Evolutionary conservation across 2,888 invertebrate species (phyloP).

Genomic region (Elaeidobius kamerunicus): DNA sequence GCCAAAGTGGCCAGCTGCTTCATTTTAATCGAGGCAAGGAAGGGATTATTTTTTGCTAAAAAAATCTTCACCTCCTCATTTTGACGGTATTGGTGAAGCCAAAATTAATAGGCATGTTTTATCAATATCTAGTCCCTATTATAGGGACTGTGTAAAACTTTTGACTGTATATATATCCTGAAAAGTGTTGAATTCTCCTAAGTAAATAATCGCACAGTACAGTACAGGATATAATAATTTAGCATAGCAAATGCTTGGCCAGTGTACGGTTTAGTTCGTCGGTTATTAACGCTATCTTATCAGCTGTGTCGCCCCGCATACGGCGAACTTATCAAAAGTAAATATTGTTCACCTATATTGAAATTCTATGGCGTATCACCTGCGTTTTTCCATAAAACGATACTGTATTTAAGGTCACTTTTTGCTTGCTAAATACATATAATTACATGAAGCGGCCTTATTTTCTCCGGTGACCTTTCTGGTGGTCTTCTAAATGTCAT

Average conservation of each 20-base stretch:
- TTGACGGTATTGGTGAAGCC: no score
- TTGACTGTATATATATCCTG: no score
- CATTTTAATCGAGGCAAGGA: no score
- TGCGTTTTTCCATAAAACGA: neutral
- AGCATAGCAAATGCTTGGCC: conserved; percentile 35
- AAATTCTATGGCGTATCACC: conserved; percentile 17
- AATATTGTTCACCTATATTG: conserved; percentile 43
- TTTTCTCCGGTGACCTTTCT: no score
- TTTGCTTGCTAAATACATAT: neutral
- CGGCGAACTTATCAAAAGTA: conserved; percentile 41
- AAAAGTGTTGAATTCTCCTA: no score
- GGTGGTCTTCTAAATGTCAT: conserved; percentile 40
- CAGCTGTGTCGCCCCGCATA: conserved; percentile 38
- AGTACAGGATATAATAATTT: conserved; percentile 23
- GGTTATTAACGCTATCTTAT: conserved; percentile 42
- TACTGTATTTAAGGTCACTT: neutral
- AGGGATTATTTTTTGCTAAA: no score
- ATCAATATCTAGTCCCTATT: no score
- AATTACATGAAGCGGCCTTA: no score
- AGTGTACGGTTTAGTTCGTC: conserved; percentile 33
- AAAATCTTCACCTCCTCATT: no score
- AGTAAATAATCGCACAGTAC: conserved; percentile 22
- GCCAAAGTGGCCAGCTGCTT: no score
- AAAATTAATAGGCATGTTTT: no score
- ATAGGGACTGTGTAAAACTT: no score